Evolutionary conservation across 2,888 invertebrate genomes (phyloP), one percentile per base, ranked within the genome.

Genomic region (Sphaerophoria taeniata): DNA sequence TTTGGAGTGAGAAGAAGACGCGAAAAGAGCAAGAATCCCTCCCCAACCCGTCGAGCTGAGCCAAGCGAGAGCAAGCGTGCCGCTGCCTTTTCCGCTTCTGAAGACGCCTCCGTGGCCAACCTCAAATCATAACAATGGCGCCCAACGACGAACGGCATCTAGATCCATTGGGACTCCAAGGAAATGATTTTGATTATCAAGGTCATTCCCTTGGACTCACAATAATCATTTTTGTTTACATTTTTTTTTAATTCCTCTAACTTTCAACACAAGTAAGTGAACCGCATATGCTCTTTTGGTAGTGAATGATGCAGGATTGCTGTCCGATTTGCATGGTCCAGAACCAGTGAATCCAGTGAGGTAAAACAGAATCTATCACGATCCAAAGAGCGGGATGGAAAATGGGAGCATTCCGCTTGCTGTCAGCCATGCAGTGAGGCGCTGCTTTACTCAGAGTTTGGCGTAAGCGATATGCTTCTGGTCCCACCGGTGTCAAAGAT

Each of bases 161-260:
- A 16, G 51, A 51, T 51, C 16, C 5, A 51, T 31, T 51, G 51
- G 51, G 31, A 51, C 51, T 51, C 31, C 51, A 24, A 51, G 51
- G 24, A 51, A 16, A 51, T 31, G 51, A 24, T 51, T 51, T 51
- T 51, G 6, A 24, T 51, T 7, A 39, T 39, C 6, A 51, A 51
- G 51, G 51, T 51, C 51, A 31, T 51, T 24, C 24, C 51, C 12
- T 51, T 51, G 24, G 31, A 11, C 51, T 51, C 11, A 16, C 6
- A 51, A 51, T 31, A 31, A 51, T 51, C 51, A 24, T 51, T 16
- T 51, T 39, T 4, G 11, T 51, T 5, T 14, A 16, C 6, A 16
- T 49, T 49, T 4, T 49, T 49, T 51, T 4, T 2, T 6, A 4
- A 11, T 51, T 5, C 3, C 4, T 5, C 3, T 14, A 7, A 0